Evolutionary conservation across 2,888 invertebrate species (phyloP), one percentile per base, ranked within the genome.

Genomic region (Drosophila macrospina): DNA sequence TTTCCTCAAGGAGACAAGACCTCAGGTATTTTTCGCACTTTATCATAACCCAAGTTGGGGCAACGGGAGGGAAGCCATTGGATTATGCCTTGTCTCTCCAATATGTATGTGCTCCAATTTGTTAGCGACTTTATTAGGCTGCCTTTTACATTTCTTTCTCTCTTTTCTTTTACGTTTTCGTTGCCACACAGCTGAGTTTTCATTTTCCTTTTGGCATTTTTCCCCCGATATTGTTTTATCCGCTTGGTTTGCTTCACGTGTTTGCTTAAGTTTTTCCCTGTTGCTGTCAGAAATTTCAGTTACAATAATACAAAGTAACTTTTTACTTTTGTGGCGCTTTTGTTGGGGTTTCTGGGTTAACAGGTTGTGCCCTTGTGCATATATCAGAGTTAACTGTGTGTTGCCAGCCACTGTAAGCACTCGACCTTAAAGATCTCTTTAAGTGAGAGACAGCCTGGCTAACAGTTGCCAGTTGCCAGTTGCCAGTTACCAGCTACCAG

Each of bases 51-150:
- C 54, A 54, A 26, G 60, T n/a, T 37, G 20, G 34, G 44, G 7
- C 42, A 41, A 34, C 32, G 54, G 20, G 20, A 3, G 20, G 3
- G 20, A 15, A 56, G 55, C 63, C 57, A 56, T 48, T 36, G 82
- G 87, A 86, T 82, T 82, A 84, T 74, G 65, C 80, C 64, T 52
- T 69, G 56, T 39, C 71, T 59, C 61, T 30, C 42, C 45, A 60
- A 84, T 86, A 88, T 84, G 77, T 85, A 88, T 83, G 86, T 87
- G 86, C 86, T 52, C 65, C 83, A 85, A 84, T 84, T 84, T 86
- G 86, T 88, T 86, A 82, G 63, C 56, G 57, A 72, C 83, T 84
- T 84, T 88, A 83, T 88, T 82, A 80, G 78, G 69, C 77, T 67
- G 39, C 66, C 61, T 51, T 45, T 41, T 20, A 16, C 39, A 39